phyloP scores from a whole-genome alignment of 1,140 invertebrate genomes.

The Macrosteles quadrilineatus region DNA sequence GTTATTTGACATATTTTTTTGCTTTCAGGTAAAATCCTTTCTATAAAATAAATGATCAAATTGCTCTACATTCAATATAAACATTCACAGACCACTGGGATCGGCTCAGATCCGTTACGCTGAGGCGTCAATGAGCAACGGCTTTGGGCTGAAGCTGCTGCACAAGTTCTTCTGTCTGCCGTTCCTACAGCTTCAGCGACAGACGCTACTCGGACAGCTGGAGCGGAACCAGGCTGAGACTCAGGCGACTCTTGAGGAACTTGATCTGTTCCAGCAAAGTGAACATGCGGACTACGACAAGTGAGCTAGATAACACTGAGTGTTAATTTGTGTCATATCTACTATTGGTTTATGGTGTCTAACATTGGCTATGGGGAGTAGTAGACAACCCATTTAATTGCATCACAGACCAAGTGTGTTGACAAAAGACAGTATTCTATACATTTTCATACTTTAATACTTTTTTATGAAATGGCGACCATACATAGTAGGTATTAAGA shows the following conservation, averaged over 20 bases:
- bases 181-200: slow-evolving; percentile 88
- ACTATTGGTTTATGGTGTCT: slow-evolving; percentile 48
- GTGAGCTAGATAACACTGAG: slow-evolving; percentile 36
- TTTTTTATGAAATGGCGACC: too few species aligned
- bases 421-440: too few species aligned
- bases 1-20: too few species aligned
- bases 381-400: too few species aligned
- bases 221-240: slow-evolving; percentile 87
- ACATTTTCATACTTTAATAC: too few species aligned
- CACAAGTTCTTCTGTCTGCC: slow-evolving; percentile 98
- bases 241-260: slow-evolving; percentile 76
- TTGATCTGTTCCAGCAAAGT: slow-evolving; percentile 80
- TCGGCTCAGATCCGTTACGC: slow-evolving; percentile 77
- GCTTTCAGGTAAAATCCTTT: too few species aligned
- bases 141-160: slow-evolving; percentile 90
- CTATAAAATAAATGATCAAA: too few species aligned
- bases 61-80: too few species aligned
- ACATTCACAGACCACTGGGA: slow-evolving; percentile 50
- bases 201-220: slow-evolving; percentile 83
- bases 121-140: slow-evolving; percentile 95
- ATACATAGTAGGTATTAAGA: too few species aligned
- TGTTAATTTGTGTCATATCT: neutral
- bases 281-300: slow-evolving; percentile 90
- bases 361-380: too few species aligned
- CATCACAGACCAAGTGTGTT: too few species aligned